Evolutionary conservation across 2,797 vertebrate species (phyloP).

Genomic region (Chelmon rostratus): DNA sequence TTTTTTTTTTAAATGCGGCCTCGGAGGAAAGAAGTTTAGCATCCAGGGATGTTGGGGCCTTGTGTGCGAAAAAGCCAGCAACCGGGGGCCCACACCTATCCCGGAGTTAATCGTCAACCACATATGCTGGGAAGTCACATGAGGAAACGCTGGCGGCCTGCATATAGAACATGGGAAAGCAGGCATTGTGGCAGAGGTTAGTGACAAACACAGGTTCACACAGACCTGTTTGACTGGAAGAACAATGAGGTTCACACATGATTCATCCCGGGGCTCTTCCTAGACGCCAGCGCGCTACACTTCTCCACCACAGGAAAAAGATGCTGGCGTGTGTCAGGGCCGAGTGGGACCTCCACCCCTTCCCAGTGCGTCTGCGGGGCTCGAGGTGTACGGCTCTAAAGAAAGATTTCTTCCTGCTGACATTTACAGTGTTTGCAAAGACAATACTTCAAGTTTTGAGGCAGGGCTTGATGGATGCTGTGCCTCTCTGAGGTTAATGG

Average conservation of each 20-base stretch:
- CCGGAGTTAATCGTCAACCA: slow-evolving; percentile 62
- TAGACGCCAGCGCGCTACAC: slow-evolving; percentile 65
- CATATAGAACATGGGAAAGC: slow-evolving; percentile 80
- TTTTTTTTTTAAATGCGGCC: background rate
- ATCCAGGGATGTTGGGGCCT: slow-evolving; percentile 31
- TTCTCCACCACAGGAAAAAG: slow-evolving; percentile 67
- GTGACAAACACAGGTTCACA: slow-evolving; percentile 63
- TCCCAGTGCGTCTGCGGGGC: slow-evolving; percentile 39
- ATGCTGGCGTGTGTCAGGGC: slow-evolving; percentile 55
- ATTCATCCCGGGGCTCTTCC: slow-evolving; percentile 79
- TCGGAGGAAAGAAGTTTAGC: slow-evolving; percentile 14
- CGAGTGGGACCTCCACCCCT: slow-evolving; percentile 65
- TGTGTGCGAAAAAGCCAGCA: slow-evolving; percentile 37
- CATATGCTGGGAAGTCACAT: slow-evolving; percentile 59
- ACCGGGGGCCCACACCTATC: slow-evolving; percentile 49
- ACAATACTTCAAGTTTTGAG: slow-evolving; percentile 48
- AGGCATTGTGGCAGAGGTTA: slow-evolving; percentile 66
- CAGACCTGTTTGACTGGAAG: slow-evolving; percentile 68
- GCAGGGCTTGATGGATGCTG: slow-evolving; percentile 60
- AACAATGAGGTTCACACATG: slow-evolving; percentile 84
- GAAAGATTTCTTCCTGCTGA: slow-evolving; percentile 73
- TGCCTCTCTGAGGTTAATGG: slow-evolving; percentile 57
- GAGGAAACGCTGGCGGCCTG: slow-evolving; percentile 57
- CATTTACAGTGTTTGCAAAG: slow-evolving; percentile 49
- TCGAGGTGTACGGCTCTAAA: slow-evolving; percentile 40